These are phyloP conservation scores for Maniola jurtina DNA, from an alignment of 1,140 invertebrate species.

Conservation along the genomic window DNA sequence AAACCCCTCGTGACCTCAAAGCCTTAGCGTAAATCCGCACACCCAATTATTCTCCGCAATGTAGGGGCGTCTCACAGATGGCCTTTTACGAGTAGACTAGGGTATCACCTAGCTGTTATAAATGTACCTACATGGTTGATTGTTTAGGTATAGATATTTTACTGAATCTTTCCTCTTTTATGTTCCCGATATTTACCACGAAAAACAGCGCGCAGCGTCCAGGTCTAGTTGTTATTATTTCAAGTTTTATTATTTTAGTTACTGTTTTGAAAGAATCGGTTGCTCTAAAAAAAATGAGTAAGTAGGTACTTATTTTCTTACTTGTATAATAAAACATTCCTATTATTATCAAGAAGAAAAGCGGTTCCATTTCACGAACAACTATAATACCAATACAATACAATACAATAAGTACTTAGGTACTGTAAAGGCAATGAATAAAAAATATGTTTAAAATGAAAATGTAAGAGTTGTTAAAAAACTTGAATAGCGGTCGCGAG, in stretches of 20 bases:
- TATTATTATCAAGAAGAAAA: constrained; percentile 27
- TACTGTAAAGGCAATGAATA: constrained; percentile 7
- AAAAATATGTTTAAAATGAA: constrained; percentile 32
- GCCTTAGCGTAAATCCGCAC: constrained; percentile 10
- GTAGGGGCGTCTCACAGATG: constrained; percentile 15
- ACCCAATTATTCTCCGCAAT: constrained; percentile 25
- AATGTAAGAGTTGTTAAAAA: constrained; percentile 30
- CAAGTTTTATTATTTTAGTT: no score
- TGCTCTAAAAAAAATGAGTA: not conserved
- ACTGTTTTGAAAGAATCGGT: not conserved
- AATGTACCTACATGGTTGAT: no score
- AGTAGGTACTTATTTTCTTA: constrained; percentile 13
- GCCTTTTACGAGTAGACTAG: not conserved
- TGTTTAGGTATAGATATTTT: no score
- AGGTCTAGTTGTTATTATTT: no score
- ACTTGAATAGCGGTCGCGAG: constrained; percentile 22
- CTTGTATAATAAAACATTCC: constrained; percentile 25
- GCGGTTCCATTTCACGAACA: constrained; percentile 22
- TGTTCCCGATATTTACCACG: no score
- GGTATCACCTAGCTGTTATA: not conserved
- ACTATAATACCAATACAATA: constrained; percentile 22
- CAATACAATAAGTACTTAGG: constrained; percentile 5
- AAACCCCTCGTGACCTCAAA: constrained; percentile 1
- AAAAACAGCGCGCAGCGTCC: no score
- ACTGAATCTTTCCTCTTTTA: no score